phyloP scores from a whole-genome alignment of 2,888 invertebrate species.

The Mellilla xanthometata region DNA sequence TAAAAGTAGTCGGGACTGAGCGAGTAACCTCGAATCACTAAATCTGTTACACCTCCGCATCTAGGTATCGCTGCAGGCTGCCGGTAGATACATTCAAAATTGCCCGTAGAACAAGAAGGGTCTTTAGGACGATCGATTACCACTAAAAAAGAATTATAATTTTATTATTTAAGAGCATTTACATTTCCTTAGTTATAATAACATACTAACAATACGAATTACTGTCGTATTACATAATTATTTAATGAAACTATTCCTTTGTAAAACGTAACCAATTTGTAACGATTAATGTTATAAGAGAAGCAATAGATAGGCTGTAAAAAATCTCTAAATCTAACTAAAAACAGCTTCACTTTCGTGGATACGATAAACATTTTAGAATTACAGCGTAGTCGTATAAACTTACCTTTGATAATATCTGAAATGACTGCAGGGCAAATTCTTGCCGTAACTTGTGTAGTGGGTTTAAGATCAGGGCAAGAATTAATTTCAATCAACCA shows the following conservation, averaged over 20 bases:
- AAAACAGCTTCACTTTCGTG: too few relatives aligned
- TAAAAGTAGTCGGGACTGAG: conserved; percentile 64
- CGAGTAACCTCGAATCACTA: conserved; percentile 50
- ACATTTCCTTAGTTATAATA: too few relatives aligned
- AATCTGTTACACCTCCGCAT: conserved; percentile 48
- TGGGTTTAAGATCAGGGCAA: conserved; percentile 91
- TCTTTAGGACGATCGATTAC: conserved; percentile 73
- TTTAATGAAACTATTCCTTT: too few relatives aligned
- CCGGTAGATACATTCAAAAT: conserved; percentile 81
- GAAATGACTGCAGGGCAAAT: conserved; percentile 91
- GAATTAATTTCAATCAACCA: conserved; percentile 97
- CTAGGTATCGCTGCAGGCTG: conserved; percentile 60
- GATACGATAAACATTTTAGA: too few relatives aligned
- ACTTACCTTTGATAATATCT: conserved; percentile 94
- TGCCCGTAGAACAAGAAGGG: conserved; percentile 76
- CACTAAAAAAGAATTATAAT: conserved; percentile 51
- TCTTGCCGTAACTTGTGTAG: conserved; percentile 91
- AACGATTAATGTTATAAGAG: too few relatives aligned
- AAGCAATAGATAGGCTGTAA: too few relatives aligned
- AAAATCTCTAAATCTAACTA: too few relatives aligned
- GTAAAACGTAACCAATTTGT: too few relatives aligned
- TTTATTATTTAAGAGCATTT: too few relatives aligned
- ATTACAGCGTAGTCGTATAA: too few relatives aligned
- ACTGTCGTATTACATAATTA: too few relatives aligned
- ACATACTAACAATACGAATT: too few relatives aligned